phyloP scores from a whole-genome alignment of 2,888 invertebrate species.

The Parthenolecanium corni region DNA sequence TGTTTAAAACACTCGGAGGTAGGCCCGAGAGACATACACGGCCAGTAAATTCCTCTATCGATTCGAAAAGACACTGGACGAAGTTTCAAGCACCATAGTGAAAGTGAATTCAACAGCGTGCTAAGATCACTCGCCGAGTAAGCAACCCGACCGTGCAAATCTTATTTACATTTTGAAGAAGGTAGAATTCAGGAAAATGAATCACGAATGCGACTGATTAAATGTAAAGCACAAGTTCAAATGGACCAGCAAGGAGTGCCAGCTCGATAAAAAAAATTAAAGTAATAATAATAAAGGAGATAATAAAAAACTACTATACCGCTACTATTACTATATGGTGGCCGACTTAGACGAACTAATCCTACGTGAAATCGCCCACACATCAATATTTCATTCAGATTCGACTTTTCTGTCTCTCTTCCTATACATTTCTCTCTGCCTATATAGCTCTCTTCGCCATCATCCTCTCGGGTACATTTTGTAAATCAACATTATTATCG shows the following conservation, averaged over 20 bases:
- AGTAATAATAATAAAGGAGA: too few relatives aligned
- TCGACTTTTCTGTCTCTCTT: neutral
- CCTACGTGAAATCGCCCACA: constrained; percentile 21
- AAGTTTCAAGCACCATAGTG: neutral
- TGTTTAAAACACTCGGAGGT: too few relatives aligned
- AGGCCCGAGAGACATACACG: too few relatives aligned
- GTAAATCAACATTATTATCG: neutral
- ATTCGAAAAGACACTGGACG: too few relatives aligned
- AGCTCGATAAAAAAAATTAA: neutral
- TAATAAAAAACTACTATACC: too few relatives aligned
- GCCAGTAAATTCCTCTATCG: too few relatives aligned
- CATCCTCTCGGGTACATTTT: neutral
- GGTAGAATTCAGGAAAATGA: neutral
- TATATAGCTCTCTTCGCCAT: neutral
- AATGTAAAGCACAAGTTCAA: constrained; percentile 2
- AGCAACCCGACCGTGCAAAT: neutral
- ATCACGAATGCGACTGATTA: constrained; percentile 18
- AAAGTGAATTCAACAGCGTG: neutral
- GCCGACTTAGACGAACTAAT: constrained; percentile 18
- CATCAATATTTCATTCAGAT: constrained; percentile 13
- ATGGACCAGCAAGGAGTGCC: constrained; percentile 25
- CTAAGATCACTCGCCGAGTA: neutral
- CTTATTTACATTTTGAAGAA: constrained; percentile 17
- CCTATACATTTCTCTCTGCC: neutral
- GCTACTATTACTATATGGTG: neutral